Evolutionary conservation across 2,888 invertebrate genomes (phyloP).

Genomic region (Xylocampa areola): DNA sequence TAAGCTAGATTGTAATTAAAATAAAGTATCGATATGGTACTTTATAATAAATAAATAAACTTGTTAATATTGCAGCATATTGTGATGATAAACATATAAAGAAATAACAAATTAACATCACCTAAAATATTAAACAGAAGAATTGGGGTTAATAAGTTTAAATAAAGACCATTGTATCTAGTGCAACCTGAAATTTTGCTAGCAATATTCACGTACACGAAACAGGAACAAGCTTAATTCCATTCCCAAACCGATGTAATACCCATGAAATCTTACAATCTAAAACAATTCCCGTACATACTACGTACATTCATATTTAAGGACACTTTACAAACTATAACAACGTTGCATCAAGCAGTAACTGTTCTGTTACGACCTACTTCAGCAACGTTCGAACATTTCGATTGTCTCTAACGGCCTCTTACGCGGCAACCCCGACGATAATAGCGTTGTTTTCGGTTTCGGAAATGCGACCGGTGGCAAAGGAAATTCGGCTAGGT

Average conservation of each 20-base stretch:
- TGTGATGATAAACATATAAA: too few species aligned
- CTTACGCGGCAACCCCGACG: conserved; percentile 8
- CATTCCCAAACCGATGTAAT: background rate
- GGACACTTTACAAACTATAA: conserved; percentile 23
- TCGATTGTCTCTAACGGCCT: conserved; percentile 25
- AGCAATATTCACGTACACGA: background rate
- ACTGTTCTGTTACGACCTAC: conserved; percentile 27
- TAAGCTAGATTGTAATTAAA: too few species aligned
- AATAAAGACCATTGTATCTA: too few species aligned
- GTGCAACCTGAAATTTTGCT: background rate
- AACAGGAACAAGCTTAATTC: conserved; percentile 1
- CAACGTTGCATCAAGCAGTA: conserved; percentile 31
- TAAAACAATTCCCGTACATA: conserved; percentile 7
- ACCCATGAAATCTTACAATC: conserved; percentile 16
- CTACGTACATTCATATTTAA: conserved; percentile 14
- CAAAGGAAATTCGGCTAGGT: conserved; percentile 37
- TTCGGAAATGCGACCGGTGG: conserved; percentile 31
- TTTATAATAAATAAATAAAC: too few species aligned
- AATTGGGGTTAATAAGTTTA: too few species aligned
- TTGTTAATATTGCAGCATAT: too few species aligned
- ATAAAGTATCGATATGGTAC: too few species aligned
- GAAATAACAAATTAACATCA: too few species aligned
- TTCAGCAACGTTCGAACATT: conserved; percentile 19
- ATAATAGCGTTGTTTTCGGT: conserved; percentile 45
- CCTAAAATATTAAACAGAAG: too few species aligned